Evolutionary conservation across 2,113 vertebrate genomes (phyloP).

Genomic region (Crotophaga sulcirostris): DNA sequence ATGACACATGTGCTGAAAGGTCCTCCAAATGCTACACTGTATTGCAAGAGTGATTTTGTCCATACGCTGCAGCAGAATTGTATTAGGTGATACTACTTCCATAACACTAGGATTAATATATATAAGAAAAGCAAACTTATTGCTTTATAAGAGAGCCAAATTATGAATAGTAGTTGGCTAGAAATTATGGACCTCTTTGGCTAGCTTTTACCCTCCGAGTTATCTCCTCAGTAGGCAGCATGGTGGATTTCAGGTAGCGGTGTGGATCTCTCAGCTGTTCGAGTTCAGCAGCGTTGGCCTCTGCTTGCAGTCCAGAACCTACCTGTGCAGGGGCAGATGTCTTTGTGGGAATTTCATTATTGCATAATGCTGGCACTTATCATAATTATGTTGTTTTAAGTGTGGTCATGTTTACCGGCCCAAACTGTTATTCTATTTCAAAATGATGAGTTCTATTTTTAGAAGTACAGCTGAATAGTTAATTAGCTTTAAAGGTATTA

Average conservation of each 20-base stretch:
- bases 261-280: background rate
- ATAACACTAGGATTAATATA: background rate
- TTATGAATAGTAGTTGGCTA: background rate
- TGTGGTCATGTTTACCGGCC: background rate
- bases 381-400: background rate
- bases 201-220: background rate
- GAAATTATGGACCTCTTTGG: background rate
- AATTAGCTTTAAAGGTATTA: background rate
- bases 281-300: background rate
- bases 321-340: no score
- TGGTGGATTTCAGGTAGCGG: fast-evolving
- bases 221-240: background rate
- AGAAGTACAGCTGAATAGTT: background rate
- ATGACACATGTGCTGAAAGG: background rate
- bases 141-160: background rate
- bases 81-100: background rate
- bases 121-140: background rate
- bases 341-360: background rate
- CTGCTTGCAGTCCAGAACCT: background rate
- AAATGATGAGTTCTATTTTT: background rate
- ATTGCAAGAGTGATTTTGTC: background rate
- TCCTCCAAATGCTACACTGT: background rate
- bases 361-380: background rate
- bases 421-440: background rate
- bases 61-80: background rate